Evolutionary conservation across 2,113 vertebrate species (phyloP), one percentile per base, ranked within the genome.

Genomic region (Meleagris gallopavo): DNA sequence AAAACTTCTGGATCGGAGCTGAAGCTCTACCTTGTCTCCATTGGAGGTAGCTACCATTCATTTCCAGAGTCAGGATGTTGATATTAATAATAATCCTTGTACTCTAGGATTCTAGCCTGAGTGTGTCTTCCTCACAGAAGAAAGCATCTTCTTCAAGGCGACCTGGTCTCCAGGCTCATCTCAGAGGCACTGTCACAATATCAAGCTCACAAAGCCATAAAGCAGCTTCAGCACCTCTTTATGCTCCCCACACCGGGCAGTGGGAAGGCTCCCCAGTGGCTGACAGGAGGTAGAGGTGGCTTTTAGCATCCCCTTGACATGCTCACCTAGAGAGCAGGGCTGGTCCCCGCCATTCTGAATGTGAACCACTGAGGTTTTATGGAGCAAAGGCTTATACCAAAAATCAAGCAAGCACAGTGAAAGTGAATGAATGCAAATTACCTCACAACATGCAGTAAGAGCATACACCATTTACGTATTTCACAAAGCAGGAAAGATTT

Each of bases 281-380:
- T 52, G 21, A 36, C 30, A 15, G 48, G 30, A 36, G 13, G 36
- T 38, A 40, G 19, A 77, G 20, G 36, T 50, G 45, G 19, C 58
- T 40, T 77, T 77, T 77, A 34, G 45, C 34, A 22, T 34, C 36
- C 34, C 24, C 36, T 16, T 61, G 15, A 3, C 22, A 36, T 25
- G 13, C 34, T 10, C 1, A 1, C 1, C 2, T 13, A 13, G 6
- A 36, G 43, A n/a, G 13, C 11, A 11, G 6, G 54, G 14, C 9
- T 1, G 3, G 13, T 58, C 30, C 41, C 80, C 15, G 13, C 46
- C 5, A 0, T 38, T 29, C 30, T 9, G 20, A 3, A 2, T 30
- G 32, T 32, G 24, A 54, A 60, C 14, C 10, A 1, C 55, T 43
- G 30, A 50, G 15, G 19, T 64, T 21, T 15, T 16, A 20, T 24